A percentile compares a stretch with the other conserved stretches of the same genome.
Conservation (phyloP, 2,888 invertebrate species). For the Eulithis testata region DNA sequence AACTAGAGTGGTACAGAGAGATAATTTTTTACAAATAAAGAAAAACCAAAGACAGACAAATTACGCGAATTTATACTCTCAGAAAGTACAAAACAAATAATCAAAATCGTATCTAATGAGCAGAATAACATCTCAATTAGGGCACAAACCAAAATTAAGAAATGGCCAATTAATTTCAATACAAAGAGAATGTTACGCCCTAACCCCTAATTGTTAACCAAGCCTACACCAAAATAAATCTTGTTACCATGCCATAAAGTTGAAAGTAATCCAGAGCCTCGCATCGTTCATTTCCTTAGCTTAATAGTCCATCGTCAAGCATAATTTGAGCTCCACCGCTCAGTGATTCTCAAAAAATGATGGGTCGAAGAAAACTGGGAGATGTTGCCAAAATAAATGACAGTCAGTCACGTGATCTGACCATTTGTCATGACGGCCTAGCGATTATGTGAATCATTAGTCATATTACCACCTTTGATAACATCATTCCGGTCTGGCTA, state of each 20-base stretch:
- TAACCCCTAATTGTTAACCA: conserved; percentile 45
- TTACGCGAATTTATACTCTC: background rate
- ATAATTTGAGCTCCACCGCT: conserved; percentile 46
- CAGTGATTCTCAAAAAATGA: conserved; percentile 16
- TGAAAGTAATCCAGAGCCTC: conserved; percentile 40
- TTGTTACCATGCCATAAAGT: conserved; percentile 40
- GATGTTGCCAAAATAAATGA: conserved; percentile 66
- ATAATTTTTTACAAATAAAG: background rate
- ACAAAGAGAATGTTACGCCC: conserved; percentile 60
- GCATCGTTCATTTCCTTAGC: conserved; percentile 52
- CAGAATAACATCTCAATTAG: conserved; percentile 46
- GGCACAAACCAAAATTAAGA: conserved; percentile 50
- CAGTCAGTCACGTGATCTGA: conserved; percentile 72
- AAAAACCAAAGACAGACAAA: background rate
- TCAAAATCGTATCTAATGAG: conserved; percentile 20
- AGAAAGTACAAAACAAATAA: conserved; percentile 3
- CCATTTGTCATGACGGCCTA: conserved; percentile 78
- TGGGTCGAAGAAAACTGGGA: conserved; percentile 41
- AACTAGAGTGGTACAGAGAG: too few relatives aligned
- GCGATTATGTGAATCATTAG: conserved; percentile 78
- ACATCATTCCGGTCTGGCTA: conserved; percentile 68
- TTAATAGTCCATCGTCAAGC: conserved; percentile 47
- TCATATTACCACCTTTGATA: conserved; percentile 81
- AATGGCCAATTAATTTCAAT: conserved; percentile 60
- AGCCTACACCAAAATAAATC: conserved; percentile 36